Percentiles rank a stretch among this genome's conserved stretches.
Conservation (phyloP, 1,140 invertebrate genomes). For the Pachyrhynchus sulphureomaculatus region DNA sequence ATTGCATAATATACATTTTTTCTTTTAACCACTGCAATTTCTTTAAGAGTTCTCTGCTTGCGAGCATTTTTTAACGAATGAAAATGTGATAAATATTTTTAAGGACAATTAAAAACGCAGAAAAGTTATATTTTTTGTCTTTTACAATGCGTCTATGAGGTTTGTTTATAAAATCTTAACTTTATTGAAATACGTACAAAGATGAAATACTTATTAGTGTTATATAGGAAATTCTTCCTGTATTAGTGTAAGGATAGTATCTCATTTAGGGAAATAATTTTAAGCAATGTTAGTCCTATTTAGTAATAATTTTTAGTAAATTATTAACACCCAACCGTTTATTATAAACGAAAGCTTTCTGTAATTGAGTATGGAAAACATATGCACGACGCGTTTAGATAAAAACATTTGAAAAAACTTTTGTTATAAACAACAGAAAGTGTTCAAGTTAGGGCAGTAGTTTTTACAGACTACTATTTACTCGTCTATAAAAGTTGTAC, state of each 20-base stretch:
- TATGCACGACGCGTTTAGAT: too few species aligned
- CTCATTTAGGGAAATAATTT: conserved; percentile 12
- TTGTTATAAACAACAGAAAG: too few species aligned
- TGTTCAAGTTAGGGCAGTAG: too few species aligned
- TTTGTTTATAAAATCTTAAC: conserved; percentile 6
- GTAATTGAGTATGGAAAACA: not conserved
- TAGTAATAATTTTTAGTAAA: conserved; percentile 21
- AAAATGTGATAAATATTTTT: conserved; percentile 26
- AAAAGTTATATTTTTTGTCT: conserved; percentile 9
- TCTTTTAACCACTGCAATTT: too few species aligned
- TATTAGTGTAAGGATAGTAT: conserved; percentile 1
- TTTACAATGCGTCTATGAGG: conserved; percentile 13
- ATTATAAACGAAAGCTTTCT: not conserved
- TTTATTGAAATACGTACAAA: conserved; percentile 17
- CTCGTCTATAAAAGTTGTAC: too few species aligned
- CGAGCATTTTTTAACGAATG: conserved; percentile 18
- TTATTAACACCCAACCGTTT: conserved; percentile 16
- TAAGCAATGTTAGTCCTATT: conserved; percentile 17
- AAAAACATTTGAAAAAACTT: too few species aligned
- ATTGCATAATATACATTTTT: too few species aligned
- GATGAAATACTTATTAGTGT: conserved; percentile 1
- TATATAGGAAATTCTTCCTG: conserved; percentile 3
- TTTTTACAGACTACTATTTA: too few species aligned
- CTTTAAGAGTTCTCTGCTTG: not conserved
- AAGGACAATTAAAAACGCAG: conserved; percentile 5